phyloP scores from a whole-genome alignment of 2,888 invertebrate species.

The Periphyllus acericola region DNA sequence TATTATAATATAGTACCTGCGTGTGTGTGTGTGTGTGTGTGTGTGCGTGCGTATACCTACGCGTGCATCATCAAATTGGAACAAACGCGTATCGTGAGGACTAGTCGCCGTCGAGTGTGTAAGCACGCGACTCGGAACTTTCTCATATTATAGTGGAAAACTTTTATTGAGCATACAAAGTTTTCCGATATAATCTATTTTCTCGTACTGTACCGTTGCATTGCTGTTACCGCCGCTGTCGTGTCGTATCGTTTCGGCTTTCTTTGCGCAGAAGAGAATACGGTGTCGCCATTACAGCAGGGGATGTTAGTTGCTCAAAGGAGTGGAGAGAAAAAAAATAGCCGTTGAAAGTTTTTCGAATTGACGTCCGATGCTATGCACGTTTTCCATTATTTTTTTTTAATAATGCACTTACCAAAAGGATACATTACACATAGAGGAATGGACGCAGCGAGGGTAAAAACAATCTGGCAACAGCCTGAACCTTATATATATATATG shows the following conservation, averaged over 20 bases:
- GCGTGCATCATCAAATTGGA: too few species aligned
- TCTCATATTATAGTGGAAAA: not conserved
- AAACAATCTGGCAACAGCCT: slow-evolving; percentile 53
- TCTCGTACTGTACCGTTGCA: not conserved
- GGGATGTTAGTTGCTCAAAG: not conserved
- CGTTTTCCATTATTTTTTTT: slow-evolving; percentile 53
- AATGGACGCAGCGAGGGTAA: not conserved
- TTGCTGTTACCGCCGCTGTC: not conserved
- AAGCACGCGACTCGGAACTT: not conserved
- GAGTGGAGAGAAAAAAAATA: not conserved
- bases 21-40: too few species aligned
- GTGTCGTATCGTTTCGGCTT: not conserved
- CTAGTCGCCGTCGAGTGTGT: not conserved
- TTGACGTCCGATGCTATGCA: slow-evolving; percentile 11
- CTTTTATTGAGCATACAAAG: slow-evolving; percentile 41
- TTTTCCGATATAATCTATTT: slow-evolving; percentile 48
- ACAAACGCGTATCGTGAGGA: not conserved
- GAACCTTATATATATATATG: slow-evolving; percentile 11
- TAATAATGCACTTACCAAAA: slow-evolving; percentile 29
- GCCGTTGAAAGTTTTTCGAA: slow-evolving; percentile 42
- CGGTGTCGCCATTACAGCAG: slow-evolving; percentile 6
- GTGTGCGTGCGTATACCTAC: too few species aligned
- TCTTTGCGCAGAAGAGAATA: not conserved
- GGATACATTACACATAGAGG: not conserved
- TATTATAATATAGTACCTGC: too few species aligned